phyloP scores from a whole-genome alignment of 2,797 vertebrate species.

The Poecilia gillii region DNA sequence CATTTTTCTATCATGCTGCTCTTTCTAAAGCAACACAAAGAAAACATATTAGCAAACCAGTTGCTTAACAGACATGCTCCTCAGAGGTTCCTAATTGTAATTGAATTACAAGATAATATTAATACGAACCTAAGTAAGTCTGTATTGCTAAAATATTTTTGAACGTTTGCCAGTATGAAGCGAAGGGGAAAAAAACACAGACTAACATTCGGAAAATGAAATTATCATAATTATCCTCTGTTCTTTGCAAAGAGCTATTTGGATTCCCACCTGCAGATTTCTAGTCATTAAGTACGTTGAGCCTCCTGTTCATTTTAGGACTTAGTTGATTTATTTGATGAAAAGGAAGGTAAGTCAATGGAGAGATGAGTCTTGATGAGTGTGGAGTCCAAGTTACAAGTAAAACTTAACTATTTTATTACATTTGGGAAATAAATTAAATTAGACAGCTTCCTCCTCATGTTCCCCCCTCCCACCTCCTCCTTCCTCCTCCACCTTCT shows the following conservation, averaged over 20 bases:
- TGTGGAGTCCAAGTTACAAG: slow-evolving; percentile 12
- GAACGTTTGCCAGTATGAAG: slow-evolving; percentile 16
- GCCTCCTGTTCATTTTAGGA: slow-evolving; percentile 13
- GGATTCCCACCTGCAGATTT: slow-evolving; percentile 14
- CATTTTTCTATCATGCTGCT: not conserved
- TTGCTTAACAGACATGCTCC: not conserved
- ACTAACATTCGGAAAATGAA: not conserved
- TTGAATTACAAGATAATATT: not conserved
- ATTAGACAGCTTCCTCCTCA: slow-evolving; percentile 14
- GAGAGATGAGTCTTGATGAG: slow-evolving; percentile 18
- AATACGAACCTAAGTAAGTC: slow-evolving; percentile 7
- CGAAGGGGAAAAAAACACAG: slow-evolving; percentile 11
- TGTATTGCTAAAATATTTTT: slow-evolving; percentile 20
- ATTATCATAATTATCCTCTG: slow-evolving; percentile 5
- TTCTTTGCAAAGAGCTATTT: slow-evolving; percentile 5
- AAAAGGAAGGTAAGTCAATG: slow-evolving; percentile 9
- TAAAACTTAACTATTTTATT: slow-evolving; percentile 10
- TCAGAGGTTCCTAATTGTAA: not conserved
- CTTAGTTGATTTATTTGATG: slow-evolving; percentile 35
- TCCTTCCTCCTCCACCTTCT: not conserved
- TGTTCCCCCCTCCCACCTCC: not conserved
- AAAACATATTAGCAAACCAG: not conserved
- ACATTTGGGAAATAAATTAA: slow-evolving; percentile 8
- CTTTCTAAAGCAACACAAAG: not conserved
- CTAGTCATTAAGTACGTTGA: slow-evolving; percentile 11